Evolutionary conservation across 2,888 invertebrate genomes (phyloP).

Genomic region (Shargacucullia verbasci): DNA sequence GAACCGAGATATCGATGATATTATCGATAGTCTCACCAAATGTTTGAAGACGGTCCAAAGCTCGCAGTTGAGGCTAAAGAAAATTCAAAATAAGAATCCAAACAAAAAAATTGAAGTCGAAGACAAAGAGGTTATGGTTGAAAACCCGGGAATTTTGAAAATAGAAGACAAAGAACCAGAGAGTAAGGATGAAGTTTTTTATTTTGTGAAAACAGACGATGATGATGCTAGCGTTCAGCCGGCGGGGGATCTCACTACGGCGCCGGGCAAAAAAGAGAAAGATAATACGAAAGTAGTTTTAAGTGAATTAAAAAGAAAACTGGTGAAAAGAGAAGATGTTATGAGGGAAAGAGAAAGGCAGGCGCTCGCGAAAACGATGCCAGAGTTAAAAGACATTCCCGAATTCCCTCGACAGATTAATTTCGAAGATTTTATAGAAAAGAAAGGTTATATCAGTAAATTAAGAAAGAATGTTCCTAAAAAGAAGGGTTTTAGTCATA

Average conservation of each 20-base stretch:
- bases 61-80: constrained; percentile 79
- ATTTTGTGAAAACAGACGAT: constrained; percentile 81
- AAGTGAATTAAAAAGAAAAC: constrained; percentile 78
- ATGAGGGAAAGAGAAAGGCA: constrained; percentile 86
- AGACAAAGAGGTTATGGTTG: constrained; percentile 60
- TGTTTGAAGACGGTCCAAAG: constrained; percentile 75
- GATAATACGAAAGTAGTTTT: constrained; percentile 79
- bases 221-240: constrained; percentile 62
- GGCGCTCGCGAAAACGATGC: constrained; percentile 85
- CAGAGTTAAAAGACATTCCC: constrained; percentile 75
- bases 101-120: constrained; percentile 44
- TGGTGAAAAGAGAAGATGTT: constrained; percentile 83
- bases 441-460: constrained; percentile 76
- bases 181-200: constrained; percentile 84
- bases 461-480: constrained; percentile 54
- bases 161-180: constrained; percentile 79
- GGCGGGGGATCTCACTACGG: constrained; percentile 74
- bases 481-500: constrained; percentile 60
- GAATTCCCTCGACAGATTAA: constrained; percentile 84
- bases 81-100: constrained; percentile 72
- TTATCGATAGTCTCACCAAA: constrained; percentile 77
- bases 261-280: constrained; percentile 79
- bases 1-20: constrained; percentile 78
- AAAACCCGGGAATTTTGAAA: constrained; percentile 65
- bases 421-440: constrained; percentile 68